A percentile compares a stretch with the other conserved stretches of the same genome.
These are phyloP conservation scores for Brachypterus glaber DNA, from an alignment of 2,888 invertebrate species.

Conservation along the genomic window DNA sequence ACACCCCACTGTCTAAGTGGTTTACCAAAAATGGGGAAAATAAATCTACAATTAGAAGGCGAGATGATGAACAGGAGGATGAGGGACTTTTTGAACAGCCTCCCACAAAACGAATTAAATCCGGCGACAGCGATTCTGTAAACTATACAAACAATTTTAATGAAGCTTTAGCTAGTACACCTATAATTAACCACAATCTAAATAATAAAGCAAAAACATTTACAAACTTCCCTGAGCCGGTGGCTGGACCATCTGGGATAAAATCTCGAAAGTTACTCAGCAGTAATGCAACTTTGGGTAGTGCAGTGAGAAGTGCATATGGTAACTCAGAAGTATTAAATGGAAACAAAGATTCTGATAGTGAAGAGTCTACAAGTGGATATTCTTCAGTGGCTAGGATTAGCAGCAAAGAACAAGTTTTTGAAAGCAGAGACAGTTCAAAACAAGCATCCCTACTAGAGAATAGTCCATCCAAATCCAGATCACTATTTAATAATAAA, in stretches of 20 bases:
- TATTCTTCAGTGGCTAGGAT: constrained; percentile 44
- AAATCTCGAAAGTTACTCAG: constrained; percentile 26
- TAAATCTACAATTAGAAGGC: constrained; percentile 36
- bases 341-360: constrained; percentile 46
- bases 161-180: constrained; percentile 4
- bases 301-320: constrained; percentile 15
- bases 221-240: constrained; percentile 32
- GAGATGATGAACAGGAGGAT: constrained; percentile 36
- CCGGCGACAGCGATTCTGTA: constrained; percentile 19
- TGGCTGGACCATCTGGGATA: constrained; percentile 36
- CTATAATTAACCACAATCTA: constrained; percentile 4
- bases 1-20: constrained; percentile 50
- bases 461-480: constrained; percentile 19
- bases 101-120: constrained; percentile 40
- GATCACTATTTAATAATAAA: constrained; percentile 28
- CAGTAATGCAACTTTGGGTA: constrained; percentile 11
- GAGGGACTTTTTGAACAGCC: constrained; percentile 37
- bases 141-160: constrained; percentile 8
- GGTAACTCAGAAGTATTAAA: constrained; percentile 18
- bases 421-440: constrained; percentile 26
- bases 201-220: constrained; percentile 15
- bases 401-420: constrained; percentile 31
- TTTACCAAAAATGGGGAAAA: constrained; percentile 34
- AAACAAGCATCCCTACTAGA: constrained; percentile 25
- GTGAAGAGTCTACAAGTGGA: constrained; percentile 50